Evolutionary conservation across 2,113 vertebrate species (phyloP).

Genomic region (Callipepla squamata): DNA sequence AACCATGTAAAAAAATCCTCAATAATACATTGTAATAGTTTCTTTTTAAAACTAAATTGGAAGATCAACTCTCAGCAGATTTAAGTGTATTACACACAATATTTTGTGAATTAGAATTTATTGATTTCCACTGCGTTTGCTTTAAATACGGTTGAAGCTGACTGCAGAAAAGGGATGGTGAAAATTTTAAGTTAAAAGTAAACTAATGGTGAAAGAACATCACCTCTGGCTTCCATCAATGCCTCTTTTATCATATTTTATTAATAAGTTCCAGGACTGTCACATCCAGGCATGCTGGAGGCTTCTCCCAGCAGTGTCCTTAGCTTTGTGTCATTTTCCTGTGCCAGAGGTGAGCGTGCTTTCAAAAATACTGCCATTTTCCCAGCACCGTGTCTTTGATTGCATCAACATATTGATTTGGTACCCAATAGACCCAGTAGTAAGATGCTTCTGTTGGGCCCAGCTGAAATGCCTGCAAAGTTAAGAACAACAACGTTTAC

Average conservation of each 20-base stretch:
- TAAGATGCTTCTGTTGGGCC: slow-evolving; percentile 99
- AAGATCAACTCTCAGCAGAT: slow-evolving; percentile 76
- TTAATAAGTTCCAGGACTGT: slow-evolving; percentile 81
- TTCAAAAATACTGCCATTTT: slow-evolving; percentile 99
- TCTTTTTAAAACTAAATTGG: slow-evolving; percentile 68
- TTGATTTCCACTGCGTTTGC: slow-evolving; percentile 79
- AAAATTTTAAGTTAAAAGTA: slow-evolving; percentile 84
- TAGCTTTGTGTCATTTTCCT: slow-evolving; percentile 86
- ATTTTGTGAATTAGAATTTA: slow-evolving; percentile 78
- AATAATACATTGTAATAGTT: slow-evolving; percentile 41
- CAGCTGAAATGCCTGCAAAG: slow-evolving; percentile 94
- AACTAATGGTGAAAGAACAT: slow-evolving; percentile 85
- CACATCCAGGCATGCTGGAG: slow-evolving; percentile 79
- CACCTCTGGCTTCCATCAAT: slow-evolving; percentile 85
- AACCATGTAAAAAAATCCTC: slow-evolving; percentile 71
- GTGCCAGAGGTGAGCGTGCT: slow-evolving; percentile 96
- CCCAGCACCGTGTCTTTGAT: slow-evolving; percentile 99
- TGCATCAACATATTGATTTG: slow-evolving; percentile 98
- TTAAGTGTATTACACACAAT: slow-evolving; percentile 79
- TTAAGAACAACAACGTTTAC: slow-evolving; percentile 72
- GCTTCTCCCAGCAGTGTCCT: slow-evolving; percentile 86
- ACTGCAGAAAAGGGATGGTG: slow-evolving; percentile 80
- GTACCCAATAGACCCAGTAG: slow-evolving; percentile 99
- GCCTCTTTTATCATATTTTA: slow-evolving; percentile 72
- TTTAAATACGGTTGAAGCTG: slow-evolving; percentile 83